These are phyloP conservation scores for Artemisiospiza belli DNA, from an alignment of 2,113 vertebrate species.

Conservation along the genomic window DNA sequence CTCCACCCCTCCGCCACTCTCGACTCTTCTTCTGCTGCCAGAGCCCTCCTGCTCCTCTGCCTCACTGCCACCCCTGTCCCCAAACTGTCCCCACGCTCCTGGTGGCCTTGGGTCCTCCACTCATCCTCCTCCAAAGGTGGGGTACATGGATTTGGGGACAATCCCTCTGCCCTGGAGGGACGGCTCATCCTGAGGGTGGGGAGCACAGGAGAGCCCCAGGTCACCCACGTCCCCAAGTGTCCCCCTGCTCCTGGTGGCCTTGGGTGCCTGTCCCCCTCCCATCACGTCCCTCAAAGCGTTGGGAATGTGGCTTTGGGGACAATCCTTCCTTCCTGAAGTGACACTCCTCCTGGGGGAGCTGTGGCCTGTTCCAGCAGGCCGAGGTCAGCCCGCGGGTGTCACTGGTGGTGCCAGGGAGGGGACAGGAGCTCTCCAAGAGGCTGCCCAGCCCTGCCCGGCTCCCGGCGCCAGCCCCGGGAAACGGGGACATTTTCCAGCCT, in stretches of 20 bases:
- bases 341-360: accelerated
- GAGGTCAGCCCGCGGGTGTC: not conserved
- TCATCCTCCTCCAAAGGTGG: accelerated
- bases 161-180: not conserved
- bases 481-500: not conserved
- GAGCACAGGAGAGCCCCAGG: not conserved
- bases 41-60: not conserved
- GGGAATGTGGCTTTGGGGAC: not conserved
- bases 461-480: not conserved
- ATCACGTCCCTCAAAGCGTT: accelerated
- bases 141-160: not conserved
- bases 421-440: accelerated
- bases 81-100: not conserved
- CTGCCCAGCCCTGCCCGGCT: not conserved
- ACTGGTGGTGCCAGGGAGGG: not conserved
- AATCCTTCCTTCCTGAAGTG: too few species aligned
- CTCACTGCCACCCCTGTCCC: not conserved
- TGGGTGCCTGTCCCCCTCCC: accelerated
- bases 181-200: not conserved
- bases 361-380: accelerated
- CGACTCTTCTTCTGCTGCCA: accelerated
- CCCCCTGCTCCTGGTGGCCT: not conserved
- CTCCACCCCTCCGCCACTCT: too few species aligned
- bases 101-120: not conserved
- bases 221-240: not conserved